Evolutionary conservation across 2,888 invertebrate genomes (phyloP).

Genomic region (Mythimna vitellina): DNA sequence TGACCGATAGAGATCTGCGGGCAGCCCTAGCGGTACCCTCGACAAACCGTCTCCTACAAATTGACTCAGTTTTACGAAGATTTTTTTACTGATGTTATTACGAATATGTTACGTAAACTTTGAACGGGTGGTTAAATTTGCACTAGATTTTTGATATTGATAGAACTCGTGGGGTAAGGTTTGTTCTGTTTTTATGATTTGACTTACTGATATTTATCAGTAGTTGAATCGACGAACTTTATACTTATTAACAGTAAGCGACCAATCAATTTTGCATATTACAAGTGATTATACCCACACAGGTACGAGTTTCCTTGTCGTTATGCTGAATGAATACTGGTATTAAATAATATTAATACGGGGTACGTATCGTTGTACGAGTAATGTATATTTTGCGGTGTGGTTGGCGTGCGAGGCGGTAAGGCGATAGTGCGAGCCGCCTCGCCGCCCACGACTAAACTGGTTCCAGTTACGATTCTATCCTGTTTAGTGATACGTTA

Average conservation of each 20-base stretch:
- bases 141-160: conserved; percentile 29
- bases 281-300: background rate
- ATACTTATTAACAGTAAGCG: background rate
- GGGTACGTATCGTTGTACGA: conserved; percentile 45
- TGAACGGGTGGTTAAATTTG: conserved; percentile 67
- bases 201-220: background rate
- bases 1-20: conserved; percentile 86
- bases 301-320: background rate
- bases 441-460: conserved; percentile 76
- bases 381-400: conserved; percentile 81
- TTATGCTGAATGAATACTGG: conserved; percentile 14
- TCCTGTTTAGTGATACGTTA: conserved; percentile 79
- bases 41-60: conserved; percentile 75
- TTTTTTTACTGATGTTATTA: conserved; percentile 81
- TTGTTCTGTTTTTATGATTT: background rate
- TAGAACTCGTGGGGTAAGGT: background rate
- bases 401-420: conserved; percentile 67
- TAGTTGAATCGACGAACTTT: background rate
- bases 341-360: conserved; percentile 33
- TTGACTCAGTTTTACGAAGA: conserved; percentile 85
- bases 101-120: conserved; percentile 73
- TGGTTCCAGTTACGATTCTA: conserved; percentile 77
- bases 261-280: background rate
- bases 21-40: conserved; percentile 70
- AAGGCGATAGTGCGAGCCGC: conserved; percentile 78